Percentiles rank a stretch among this genome's conserved stretches.
Conservation (phyloP, 1,140 invertebrate species). For the silkworm (Bombyx mori) region ASM3026992v2 NC_085116.1:15620501-15621000, state of each 20-base stretch:
- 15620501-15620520: slow-evolving; percentile 50
- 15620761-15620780: slow-evolving; percentile 56
- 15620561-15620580: slow-evolving; percentile 26
- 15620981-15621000: slow-evolving; percentile 74
- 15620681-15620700: slow-evolving; percentile 56
- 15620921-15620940: slow-evolving; percentile 50
- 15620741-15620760: slow-evolving; percentile 58
- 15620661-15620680: slow-evolving; percentile 51
- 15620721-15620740: slow-evolving; percentile 63
- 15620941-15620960: slow-evolving; percentile 47
- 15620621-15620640: slow-evolving; percentile 60
- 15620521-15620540: slow-evolving; percentile 67
- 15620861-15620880: slow-evolving; percentile 68
- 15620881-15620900: slow-evolving; percentile 65
- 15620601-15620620: slow-evolving; percentile 56
- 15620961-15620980: slow-evolving; percentile 55
- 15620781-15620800: slow-evolving; percentile 47
- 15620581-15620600: slow-evolving; percentile 66
- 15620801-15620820: slow-evolving; percentile 35
- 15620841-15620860: slow-evolving; percentile 60
- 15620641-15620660: slow-evolving; percentile 64
- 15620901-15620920: slow-evolving; percentile 36
- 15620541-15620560: slow-evolving; percentile 37
- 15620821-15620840: slow-evolving; percentile 56
- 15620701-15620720: slow-evolving; percentile 65